These are phyloP conservation scores for Xestia sexstrigata DNA, from an alignment of 2,888 invertebrate species.

Conservation along the genomic window DNA sequence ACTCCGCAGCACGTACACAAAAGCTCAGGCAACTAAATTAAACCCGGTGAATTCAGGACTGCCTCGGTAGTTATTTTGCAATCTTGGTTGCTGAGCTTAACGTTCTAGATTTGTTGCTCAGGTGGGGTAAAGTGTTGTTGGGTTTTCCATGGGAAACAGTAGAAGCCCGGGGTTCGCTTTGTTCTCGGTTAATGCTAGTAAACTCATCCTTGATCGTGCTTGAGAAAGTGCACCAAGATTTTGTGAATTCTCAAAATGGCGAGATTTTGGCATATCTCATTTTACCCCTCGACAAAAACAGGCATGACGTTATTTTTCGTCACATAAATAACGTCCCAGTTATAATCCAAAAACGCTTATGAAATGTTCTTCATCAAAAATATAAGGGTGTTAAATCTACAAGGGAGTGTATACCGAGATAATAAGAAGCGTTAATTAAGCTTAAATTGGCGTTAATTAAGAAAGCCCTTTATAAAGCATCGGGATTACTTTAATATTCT, in stretches of 20 bases:
- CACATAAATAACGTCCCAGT: background rate
- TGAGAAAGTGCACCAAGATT: background rate
- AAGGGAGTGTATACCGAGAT: constrained; percentile 22
- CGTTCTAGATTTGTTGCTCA: background rate
- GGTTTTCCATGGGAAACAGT: background rate
- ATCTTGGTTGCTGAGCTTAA: background rate
- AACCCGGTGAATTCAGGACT: constrained; percentile 5
- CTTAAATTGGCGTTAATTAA: constrained; percentile 44
- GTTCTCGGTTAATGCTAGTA: background rate
- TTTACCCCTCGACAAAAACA: background rate
- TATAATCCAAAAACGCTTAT: constrained; percentile 8
- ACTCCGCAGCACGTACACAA: constrained; percentile 5
- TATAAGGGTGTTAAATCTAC: constrained; percentile 24
- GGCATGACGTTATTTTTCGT: background rate
- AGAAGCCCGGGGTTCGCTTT: background rate
- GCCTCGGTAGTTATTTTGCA: background rate
- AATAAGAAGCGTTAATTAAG: constrained; percentile 38
- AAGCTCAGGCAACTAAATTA: constrained; percentile 9
- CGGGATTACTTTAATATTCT: constrained; percentile 43
- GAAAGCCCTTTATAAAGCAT: constrained; percentile 36
- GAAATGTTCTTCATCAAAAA: constrained; percentile 22
- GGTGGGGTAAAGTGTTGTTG: background rate
- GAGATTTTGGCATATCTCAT: no score
- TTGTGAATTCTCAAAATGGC: background rate
- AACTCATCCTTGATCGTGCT: background rate